Base-by-base conservation (phyloP, 2,797 vertebrate species). In the Pipistrellus pygmaeus region DNA sequence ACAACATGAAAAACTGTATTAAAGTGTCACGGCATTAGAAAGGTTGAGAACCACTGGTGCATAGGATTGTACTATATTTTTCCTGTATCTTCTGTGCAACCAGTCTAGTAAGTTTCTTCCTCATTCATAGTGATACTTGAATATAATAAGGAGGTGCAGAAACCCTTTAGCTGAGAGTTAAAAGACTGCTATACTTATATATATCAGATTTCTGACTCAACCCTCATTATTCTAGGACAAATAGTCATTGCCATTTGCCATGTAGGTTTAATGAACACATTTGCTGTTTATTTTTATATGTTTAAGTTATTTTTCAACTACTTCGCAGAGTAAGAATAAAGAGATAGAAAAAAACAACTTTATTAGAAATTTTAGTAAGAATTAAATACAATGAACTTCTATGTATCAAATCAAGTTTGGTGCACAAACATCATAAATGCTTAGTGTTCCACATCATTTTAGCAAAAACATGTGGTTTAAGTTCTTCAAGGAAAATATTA, bases 331-430 rank as follows among this genome's bases (percentile, higher is more conserved):
- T 55, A 80, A 88, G 38, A 72, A 73, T 46, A 72, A 38, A 88
- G 44, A 66, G 15, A 21, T 30, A 27, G 18, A 44, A 41, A 23
- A 35, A 48, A 66, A 84, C 32, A 88, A n/a, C 15, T 64, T 57
- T 72, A 32, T 44, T 44, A 62, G 30, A 35, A 53, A 89, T 83
- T 87, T 88, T 64, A 73, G 35, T 76, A 77, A 91, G 44, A 92
- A 90, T 72, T 90, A 68, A 80, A 57, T n/a, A 72, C 15, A 57
- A 51, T 15, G 44, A 23, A 64, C 17, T 60, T 78, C 17, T 81
- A 72, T 81, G 32, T 88, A 46, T n/a, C 64, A 85, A 76, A 75
- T 83, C 66, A 6, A 89, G 60, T 77, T 94, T 51, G 53, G 21
- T 41, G 3, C 17, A 68, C 25, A 57, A 60, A 55, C 18, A 55